These are phyloP conservation scores for Nomada ferruginata DNA, from an alignment of 2,888 invertebrate species.

Conservation along the genomic window DNA sequence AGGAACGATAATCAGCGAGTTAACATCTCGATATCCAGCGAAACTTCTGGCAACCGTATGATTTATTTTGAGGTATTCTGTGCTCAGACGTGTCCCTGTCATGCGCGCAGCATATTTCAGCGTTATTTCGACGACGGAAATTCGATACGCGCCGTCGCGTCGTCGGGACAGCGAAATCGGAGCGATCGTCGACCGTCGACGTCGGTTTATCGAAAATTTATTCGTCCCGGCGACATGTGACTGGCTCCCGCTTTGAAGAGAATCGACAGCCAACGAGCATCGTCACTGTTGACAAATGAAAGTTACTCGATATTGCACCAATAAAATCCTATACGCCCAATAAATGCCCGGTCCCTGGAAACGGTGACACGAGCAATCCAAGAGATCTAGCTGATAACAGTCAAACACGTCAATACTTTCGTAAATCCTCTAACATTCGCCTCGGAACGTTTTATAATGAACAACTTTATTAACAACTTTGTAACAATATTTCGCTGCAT, in stretches of 20 bases:
- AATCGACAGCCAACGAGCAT: slow-evolving; percentile 66
- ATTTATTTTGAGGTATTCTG: slow-evolving; percentile 57
- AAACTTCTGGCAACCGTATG: slow-evolving; percentile 33
- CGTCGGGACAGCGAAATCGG: slow-evolving; percentile 73
- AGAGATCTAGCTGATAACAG: background rate
- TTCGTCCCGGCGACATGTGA: slow-evolving; percentile 68
- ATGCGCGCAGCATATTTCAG: slow-evolving; percentile 70
- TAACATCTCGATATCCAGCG: slow-evolving; percentile 47
- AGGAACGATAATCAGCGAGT: slow-evolving; percentile 1
- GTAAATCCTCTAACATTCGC: background rate
- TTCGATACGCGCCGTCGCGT: slow-evolving; percentile 72
- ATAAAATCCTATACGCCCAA: slow-evolving; percentile 58
- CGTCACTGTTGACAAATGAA: slow-evolving; percentile 67
- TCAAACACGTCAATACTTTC: background rate
- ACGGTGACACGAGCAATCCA: background rate
- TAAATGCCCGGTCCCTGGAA: slow-evolving; percentile 43
- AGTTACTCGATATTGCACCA: slow-evolving; percentile 71
- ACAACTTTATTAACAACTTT: background rate
- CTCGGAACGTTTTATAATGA: background rate
- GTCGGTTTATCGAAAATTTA: slow-evolving; percentile 75
- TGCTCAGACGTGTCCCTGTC: slow-evolving; percentile 66
- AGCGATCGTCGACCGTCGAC: slow-evolving; percentile 70
- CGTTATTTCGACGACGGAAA: slow-evolving; percentile 72
- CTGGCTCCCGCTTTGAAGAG: slow-evolving; percentile 66
- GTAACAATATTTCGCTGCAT: background rate